Evolutionary conservation across 2,888 invertebrate genomes (phyloP).

Genomic region (Brachylomia viminalis): DNA sequence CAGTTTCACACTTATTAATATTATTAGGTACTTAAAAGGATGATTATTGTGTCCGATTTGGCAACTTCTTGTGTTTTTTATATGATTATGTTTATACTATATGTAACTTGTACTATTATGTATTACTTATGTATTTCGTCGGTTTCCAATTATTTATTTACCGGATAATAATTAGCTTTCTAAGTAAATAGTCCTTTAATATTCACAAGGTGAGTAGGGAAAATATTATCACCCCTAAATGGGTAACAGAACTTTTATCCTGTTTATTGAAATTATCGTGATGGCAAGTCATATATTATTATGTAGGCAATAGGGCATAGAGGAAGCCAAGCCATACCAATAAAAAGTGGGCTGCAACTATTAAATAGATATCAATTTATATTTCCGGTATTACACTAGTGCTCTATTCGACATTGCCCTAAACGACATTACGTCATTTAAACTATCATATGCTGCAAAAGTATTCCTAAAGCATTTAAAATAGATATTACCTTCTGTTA

Average conservation of each 20-base stretch:
- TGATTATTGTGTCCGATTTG: constrained; percentile 39
- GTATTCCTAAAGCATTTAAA: constrained; percentile 4
- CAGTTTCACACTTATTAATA: constrained; percentile 53
- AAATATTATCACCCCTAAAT: no score
- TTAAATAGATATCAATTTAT: constrained; percentile 34
- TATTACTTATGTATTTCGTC: not conserved
- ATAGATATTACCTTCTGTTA: constrained; percentile 6
- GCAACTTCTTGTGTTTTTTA: constrained; percentile 16
- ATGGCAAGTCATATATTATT: constrained; percentile 1
- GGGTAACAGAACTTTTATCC: no score
- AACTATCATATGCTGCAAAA: not conserved
- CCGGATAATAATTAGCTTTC: not conserved
- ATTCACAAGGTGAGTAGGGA: not conserved
- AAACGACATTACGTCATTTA: not conserved
- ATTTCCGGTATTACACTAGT: constrained; percentile 44
- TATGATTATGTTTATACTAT: not conserved
- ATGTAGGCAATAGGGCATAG: not conserved
- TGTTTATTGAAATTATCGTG: not conserved
- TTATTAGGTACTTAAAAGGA: constrained; percentile 35
- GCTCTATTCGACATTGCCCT: not conserved
- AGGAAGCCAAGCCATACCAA: constrained; percentile 23
- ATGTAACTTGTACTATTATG: no score
- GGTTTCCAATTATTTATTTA: not conserved
- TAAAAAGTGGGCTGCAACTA: constrained; percentile 5
- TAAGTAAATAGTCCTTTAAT: not conserved